These are phyloP conservation scores for Drosophila imparisetae DNA, from an alignment of 2,888 invertebrate genomes.

Conservation along the genomic window DNA sequence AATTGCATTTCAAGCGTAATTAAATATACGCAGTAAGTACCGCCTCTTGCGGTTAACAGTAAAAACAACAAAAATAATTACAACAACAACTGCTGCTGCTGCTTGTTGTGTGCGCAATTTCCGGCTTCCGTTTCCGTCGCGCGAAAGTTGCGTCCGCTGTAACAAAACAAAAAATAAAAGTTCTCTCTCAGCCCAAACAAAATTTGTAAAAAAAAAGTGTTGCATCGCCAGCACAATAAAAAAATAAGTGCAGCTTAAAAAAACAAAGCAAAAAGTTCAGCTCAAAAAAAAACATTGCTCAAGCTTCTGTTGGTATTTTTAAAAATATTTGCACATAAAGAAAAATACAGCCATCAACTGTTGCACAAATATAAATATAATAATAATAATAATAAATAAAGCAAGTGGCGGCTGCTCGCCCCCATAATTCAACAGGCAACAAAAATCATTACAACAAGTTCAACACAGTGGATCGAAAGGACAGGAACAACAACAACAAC, in stretches of 20 bases:
- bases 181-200: slow-evolving; percentile 17
- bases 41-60: slow-evolving; percentile 55
- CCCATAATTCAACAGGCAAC: not conserved
- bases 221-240: slow-evolving; percentile 10
- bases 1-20: slow-evolving; percentile 76
- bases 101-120: slow-evolving; percentile 79
- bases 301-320: not conserved
- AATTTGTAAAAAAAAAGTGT: slow-evolving; percentile 47
- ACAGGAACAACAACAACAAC: slow-evolving; percentile 13
- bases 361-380: slow-evolving; percentile 8
- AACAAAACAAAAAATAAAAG: slow-evolving; percentile 28
- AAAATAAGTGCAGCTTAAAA: slow-evolving; percentile 7
- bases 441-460: slow-evolving; percentile 2
- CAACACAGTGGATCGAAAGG: slow-evolving; percentile 25
- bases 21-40: slow-evolving; percentile 64
- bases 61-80: slow-evolving; percentile 28
- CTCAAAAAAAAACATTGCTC: slow-evolving; percentile 8
- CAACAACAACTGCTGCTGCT: slow-evolving; percentile 31
- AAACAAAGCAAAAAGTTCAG: not conserved
- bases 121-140: slow-evolving; percentile 72
- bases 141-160: slow-evolving; percentile 45
- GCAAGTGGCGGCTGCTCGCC: slow-evolving; percentile 25
- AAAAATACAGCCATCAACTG: slow-evolving; percentile 12
- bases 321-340: not conserved
- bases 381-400: slow-evolving; percentile 8